Conservation (phyloP, 2,888 invertebrate genomes). For the Nephrocerus scutellatus region DNA sequence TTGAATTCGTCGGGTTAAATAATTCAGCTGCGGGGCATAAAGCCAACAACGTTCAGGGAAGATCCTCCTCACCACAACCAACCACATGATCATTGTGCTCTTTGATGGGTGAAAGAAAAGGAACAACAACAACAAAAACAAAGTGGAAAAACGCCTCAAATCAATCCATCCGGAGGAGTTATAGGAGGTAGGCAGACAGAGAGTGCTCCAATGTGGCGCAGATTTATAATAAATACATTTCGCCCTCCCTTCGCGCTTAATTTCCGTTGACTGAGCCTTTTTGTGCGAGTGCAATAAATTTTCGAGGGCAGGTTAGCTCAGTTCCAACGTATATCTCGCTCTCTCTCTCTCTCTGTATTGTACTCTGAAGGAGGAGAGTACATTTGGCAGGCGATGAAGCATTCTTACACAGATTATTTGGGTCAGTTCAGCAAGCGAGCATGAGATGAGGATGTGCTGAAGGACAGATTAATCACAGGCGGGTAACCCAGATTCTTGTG, state of each 20-base stretch:
- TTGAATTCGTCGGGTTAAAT: conserved; percentile 48
- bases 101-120: conserved; percentile 9
- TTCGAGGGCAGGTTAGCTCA: conserved; percentile 8
- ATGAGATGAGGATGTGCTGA: too few species aligned
- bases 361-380: too few species aligned
- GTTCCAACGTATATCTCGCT: not conserved
- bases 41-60: conserved; percentile 10
- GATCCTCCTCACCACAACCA: conserved; percentile 6
- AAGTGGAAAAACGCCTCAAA: conserved; percentile 2
- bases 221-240: conserved; percentile 12
- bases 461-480: too few species aligned
- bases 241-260: too few species aligned
- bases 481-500: too few species aligned
- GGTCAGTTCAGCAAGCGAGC: too few species aligned
- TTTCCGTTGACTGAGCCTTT: too few species aligned
- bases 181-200: conserved; percentile 22
- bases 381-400: too few species aligned
- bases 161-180: conserved; percentile 17
- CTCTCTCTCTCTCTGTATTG: not conserved
- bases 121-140: conserved; percentile 13
- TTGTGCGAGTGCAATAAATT: conserved; percentile 1
- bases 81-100: conserved; percentile 8
- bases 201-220: conserved; percentile 21
- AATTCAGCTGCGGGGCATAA: conserved; percentile 44
- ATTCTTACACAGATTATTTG: too few species aligned